Conservation (phyloP, 2,888 invertebrate genomes). For the Alsophila aescularia region DNA sequence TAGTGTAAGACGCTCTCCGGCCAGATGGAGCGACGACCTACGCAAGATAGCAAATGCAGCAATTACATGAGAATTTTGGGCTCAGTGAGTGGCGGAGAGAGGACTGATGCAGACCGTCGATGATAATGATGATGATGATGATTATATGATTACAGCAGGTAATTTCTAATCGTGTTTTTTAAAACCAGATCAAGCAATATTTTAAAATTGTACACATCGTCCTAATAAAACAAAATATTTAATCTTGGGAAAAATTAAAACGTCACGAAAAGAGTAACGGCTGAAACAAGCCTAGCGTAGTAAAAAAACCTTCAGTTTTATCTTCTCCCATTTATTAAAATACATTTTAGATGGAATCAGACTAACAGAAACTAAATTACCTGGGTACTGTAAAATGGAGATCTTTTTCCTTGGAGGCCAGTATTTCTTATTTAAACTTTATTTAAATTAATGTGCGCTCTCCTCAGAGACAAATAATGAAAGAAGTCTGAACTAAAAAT, state of each 20-base stretch:
- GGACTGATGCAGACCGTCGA: no score
- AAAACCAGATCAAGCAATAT: no score
- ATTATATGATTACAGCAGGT: no score
- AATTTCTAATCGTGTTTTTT: no score
- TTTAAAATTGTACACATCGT: no score
- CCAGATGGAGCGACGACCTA: no score
- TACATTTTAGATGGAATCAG: conserved; percentile 21
- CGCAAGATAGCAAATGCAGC: no score
- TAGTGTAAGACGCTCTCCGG: no score
- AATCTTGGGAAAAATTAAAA: conserved; percentile 2
- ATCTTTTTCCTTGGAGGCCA: conserved; percentile 19
- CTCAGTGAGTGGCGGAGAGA: no score
- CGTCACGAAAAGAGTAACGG: conserved; percentile 14
- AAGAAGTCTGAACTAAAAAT: not conserved
- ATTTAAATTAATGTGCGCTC: conserved; percentile 24
- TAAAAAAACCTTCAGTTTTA: not conserved
- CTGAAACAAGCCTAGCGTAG: not conserved
- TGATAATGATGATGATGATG: no score
- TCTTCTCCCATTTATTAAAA: conserved; percentile 19
- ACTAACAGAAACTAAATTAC: not conserved
- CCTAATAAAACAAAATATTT: no score
- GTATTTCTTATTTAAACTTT: conserved; percentile 30
- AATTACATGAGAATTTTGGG: no score
- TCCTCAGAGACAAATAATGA: not conserved
- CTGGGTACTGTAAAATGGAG: not conserved